Percentiles rank a stretch among this genome's conserved stretches.
Conservation (phyloP, 2,113 vertebrate species). For the Tragelaphus scriptus region DNA sequence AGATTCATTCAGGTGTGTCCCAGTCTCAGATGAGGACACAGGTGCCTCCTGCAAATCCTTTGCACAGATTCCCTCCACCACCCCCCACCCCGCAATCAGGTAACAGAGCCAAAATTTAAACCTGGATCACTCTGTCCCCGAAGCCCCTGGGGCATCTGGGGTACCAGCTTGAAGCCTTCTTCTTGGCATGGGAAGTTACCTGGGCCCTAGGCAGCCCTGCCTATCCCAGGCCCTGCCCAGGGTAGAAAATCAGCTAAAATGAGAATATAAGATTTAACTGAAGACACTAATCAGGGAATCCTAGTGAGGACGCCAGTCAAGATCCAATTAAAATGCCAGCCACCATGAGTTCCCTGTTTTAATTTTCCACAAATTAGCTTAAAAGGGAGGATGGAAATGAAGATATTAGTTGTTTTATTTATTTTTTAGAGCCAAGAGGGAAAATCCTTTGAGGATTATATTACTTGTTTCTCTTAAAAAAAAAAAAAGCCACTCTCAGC, state of each 20-base stretch:
- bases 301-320: conserved; percentile 76
- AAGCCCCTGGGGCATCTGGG: background rate
- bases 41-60: background rate
- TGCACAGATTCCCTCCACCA: fast-evolving
- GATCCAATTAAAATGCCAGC: conserved; percentile 83
- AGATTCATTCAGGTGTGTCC: background rate
- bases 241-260: background rate
- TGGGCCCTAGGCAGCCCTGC: fast-evolving
- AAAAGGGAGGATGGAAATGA: conserved; percentile 82
- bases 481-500: conserved; percentile 36
- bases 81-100: no score
- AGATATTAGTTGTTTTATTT: conserved; percentile 76
- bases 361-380: conserved; percentile 87
- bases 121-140: background rate
- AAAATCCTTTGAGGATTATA: conserved; percentile 81
- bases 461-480: conserved; percentile 66
- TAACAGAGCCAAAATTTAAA: background rate
- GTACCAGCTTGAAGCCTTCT: background rate
- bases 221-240: background rate
- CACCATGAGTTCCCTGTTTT: conserved; percentile 79
- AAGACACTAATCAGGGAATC: conserved; percentile 81
- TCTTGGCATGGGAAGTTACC: background rate
- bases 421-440: conserved; percentile 67
- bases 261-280: conserved; percentile 73
- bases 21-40: background rate